phyloP scores from a whole-genome alignment of 2,888 invertebrate genomes.

The Apeira syringaria region DNA sequence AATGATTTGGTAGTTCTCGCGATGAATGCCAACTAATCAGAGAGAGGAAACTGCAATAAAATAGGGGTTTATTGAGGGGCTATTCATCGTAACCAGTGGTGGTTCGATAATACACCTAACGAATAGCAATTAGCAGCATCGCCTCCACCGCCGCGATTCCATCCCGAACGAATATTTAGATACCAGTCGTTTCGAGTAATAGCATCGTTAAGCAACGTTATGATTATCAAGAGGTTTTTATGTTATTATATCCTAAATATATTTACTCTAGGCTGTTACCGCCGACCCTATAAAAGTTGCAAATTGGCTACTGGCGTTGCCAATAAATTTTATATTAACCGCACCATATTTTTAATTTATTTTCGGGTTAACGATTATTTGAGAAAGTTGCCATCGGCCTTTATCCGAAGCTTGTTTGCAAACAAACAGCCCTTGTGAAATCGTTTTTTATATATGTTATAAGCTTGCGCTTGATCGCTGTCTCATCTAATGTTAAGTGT shows the following conservation, averaged over 20 bases:
- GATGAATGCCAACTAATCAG: constrained; percentile 73
- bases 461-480: too few species aligned
- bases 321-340: constrained; percentile 43
- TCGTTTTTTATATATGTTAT: constrained; percentile 10
- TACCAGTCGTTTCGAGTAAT: constrained; percentile 30
- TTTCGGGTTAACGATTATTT: constrained; percentile 41
- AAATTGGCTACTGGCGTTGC: constrained; percentile 38
- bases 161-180: constrained; percentile 16
- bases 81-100: constrained; percentile 54
- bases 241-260: constrained; percentile 36
- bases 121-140: constrained; percentile 53
- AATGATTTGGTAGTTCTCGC: constrained; percentile 76
- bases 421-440: constrained; percentile 32
- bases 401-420: constrained; percentile 37
- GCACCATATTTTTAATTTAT: constrained; percentile 41
- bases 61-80: constrained; percentile 68
- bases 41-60: constrained; percentile 75
- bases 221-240: constrained; percentile 42
- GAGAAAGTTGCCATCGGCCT: constrained; percentile 27
- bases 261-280: constrained; percentile 41
- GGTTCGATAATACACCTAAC: constrained; percentile 40
- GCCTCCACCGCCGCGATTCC: constrained; percentile 6
- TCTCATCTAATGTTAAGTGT: too few species aligned
- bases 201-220: constrained; percentile 39
- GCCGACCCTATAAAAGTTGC: constrained; percentile 38